Evolutionary conservation across 2,113 vertebrate genomes (phyloP), one percentile per base, ranked within the genome.

Genomic region (Pipra filicauda): DNA sequence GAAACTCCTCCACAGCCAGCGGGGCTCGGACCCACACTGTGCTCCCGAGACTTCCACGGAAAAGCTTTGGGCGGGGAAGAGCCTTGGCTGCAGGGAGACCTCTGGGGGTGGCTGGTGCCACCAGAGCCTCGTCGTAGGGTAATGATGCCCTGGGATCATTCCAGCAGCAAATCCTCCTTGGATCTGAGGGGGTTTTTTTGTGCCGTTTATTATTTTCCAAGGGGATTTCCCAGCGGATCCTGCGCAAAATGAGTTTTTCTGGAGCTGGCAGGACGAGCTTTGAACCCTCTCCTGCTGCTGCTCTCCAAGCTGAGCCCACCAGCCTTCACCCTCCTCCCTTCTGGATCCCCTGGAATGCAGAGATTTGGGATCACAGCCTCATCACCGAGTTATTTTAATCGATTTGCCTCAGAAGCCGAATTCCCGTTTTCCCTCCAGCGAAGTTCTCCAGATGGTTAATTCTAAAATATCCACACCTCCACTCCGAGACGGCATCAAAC

Each of bases 91-190:
- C 48, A 19, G 19, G 21, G 27, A 35, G 7, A 7, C 1, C 1
- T 35, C 70, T 58, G 14, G 27, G 14, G 37, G 71, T 22, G 62
- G 17, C 11, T 18, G 35, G 27, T 77, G 73, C 55, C 73, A 52
- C 5, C 19, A 6, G 20, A 66, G 15, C 5, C 28, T n/a, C 8
- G 3, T 8, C 2, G n/a, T 6, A 27, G 62, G 75, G 19, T 19
- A 9, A 8, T 20, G 18, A 33, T 75, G 57, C 30, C 37, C 4
- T 3, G 43, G 1, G 33, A 5, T 0, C 12, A 11, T 8, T 13
- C 65, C 65, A 67, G 43, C 43, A n/a, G 31, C 62, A 67, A 46
- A 66, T 44, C 64, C 41, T 46, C 24, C 30, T 8, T 17, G 43
- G 43, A 12, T 46, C 18, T n/a, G 20, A 19, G 28, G 15, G 18